Evolutionary conservation across 2,113 vertebrate species (phyloP), one percentile per base, ranked within the genome.

Genomic region (Corythaeola cristata): DNA sequence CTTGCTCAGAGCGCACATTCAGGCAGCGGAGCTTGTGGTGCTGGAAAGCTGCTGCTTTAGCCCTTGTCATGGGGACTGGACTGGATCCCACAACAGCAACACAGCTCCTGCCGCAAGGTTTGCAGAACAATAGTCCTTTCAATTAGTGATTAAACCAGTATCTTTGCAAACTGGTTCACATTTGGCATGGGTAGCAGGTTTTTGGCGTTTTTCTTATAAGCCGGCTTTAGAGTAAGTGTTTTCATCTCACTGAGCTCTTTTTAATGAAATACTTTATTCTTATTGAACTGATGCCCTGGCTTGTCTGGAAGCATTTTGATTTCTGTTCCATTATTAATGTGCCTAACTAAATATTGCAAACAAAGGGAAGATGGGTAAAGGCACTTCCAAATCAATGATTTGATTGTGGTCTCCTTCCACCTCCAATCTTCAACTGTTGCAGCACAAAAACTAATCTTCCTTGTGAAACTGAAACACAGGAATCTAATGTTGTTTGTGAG

Each of bases 11-110:
- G 28, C 19, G 6, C 5, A 4, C 18, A 7, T 12, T 32, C 3
- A 0, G 0, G n/a, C n/a, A 45, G 32, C 2, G 1, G 47, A 52
- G 30, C 9, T 50, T 33, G 35, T 2, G 2, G 15, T 44, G 45
- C 72, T 67, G 67, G 37, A 18, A 74, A 55, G 50, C 47, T 52
- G 39, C 30, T 27, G 45, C 39, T 11, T 60, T 17, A 83, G 45
- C 59, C 37, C 50, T 10, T 12, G 26, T 33, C 4, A 3, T 6
- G 9, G 33, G 33, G 41, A 66, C 66, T 67, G 91, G 59, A 14
- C 32, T 59, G 44, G 52, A 45, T 94, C 59, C 79, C 68, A 9
- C 10, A 12, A 19, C 8, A 47, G 69, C 37, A 82, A 3, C 16
- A 18, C 33, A 35, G 53, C 17, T 77, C 76, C 88, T 86, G 85